Conservation (phyloP, 2,113 vertebrate genomes). For the Cheilinus undulatus region DNA sequence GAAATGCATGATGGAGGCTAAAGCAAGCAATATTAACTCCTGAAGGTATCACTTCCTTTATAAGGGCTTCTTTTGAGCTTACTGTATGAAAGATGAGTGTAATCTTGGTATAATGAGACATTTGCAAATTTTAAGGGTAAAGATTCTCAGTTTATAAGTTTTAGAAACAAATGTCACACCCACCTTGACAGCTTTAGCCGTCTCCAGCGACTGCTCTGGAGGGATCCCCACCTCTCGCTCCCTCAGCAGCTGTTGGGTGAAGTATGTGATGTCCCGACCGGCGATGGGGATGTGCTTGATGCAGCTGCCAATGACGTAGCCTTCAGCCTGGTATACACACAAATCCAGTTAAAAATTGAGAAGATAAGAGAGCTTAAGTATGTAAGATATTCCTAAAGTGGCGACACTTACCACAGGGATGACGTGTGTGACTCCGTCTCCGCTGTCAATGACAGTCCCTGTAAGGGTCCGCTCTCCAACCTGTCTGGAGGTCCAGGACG, state of each 20-base stretch:
- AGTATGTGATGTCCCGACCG: constrained; percentile 98
- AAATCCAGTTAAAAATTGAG: not conserved
- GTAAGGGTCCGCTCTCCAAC: constrained; percentile 96
- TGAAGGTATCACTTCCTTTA: no score
- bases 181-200: constrained; percentile 99
- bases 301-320: constrained; percentile 98
- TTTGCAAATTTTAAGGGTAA: no score
- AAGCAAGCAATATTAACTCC: not conserved
- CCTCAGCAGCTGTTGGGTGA: constrained; percentile 96
- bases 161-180: no score
- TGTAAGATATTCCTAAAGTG: rapidly evolving
- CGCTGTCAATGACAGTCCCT: constrained; percentile 97
- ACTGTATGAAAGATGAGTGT: no score
- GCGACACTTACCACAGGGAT: constrained; percentile 92
- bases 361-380: not conserved
- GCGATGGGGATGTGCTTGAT: constrained; percentile 99
- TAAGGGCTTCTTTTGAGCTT: no score
- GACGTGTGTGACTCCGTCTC: constrained; percentile 97
- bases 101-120: no score
- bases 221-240: constrained; percentile 98
- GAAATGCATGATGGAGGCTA: not conserved
- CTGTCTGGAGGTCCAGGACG: constrained; percentile 98
- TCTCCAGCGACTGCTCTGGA: constrained; percentile 98
- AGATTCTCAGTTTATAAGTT: no score
- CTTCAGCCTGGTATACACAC: constrained; percentile 88